Base-by-base conservation (phyloP, 1,140 invertebrate genomes). In the Notospermus geniculatus region DNA sequence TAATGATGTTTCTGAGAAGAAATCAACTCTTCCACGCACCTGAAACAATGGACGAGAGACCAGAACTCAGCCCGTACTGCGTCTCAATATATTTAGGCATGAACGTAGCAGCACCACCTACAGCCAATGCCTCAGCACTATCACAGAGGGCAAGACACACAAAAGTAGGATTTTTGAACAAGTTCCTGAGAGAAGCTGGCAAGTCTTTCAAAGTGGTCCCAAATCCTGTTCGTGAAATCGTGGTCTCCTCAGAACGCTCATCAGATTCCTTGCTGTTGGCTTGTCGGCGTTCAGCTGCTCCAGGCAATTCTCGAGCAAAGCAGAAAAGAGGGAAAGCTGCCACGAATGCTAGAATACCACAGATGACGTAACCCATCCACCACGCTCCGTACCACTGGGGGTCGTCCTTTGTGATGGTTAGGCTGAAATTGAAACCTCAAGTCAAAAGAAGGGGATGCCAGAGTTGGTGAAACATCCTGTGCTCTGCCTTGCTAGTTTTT, bases 331-430 rank as follows among this genome's bases (percentile, higher is more conserved):
- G 78, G 36, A 78, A 36, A 13, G 72, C 67, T 17, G 76, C 86
- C 23, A 88, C 55, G n/a, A 87, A 81, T 0, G 89, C 80, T 1
- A 88, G 68, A 0, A 84, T 71, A n/a, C 86, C 88, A 57, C 89
- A 80, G 11, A 90, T 83, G 29, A 90, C 60, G 59, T 80, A 80
- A 17, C 84, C 89, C 85, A 91, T 25, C 91, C 91, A 83, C 80
- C 80, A 83, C 0, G 77, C 80, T 55, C 82, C 81, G 2, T 82
- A 73, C 80, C 78, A 84, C n/a, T 78, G 65, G 0, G 82, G 80
- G 65, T 79, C 79, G 19, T 75, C 69, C 0, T 65, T 56, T 22
- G 65, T 68, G 23, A 82, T 17, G 5, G 46, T 19, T 17, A 67
- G 52, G 17, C 74, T 77, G 5, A 76, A 64, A 28, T 2, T 28